Evolutionary conservation across 2,797 vertebrate species (phyloP).

Genomic region (Thalassophryne amazonica): DNA sequence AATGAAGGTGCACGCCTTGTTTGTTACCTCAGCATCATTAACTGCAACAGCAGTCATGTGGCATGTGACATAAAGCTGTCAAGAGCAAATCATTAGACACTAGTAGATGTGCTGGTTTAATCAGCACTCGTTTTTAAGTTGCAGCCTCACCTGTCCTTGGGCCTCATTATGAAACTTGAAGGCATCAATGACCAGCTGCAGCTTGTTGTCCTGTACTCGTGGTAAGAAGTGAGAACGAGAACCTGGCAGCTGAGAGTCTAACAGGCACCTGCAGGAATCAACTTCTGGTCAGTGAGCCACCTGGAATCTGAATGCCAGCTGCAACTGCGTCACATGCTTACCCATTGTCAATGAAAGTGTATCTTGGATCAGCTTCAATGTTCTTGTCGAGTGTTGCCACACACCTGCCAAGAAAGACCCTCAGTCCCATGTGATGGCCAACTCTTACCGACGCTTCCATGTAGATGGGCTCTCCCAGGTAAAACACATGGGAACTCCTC

Average conservation of each 20-base stretch:
- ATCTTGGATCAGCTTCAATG: constrained; percentile 60
- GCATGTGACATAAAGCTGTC: constrained; percentile 69
- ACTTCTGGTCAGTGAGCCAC: background rate
- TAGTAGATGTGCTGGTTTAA: rapidly evolving
- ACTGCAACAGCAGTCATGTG: constrained; percentile 46
- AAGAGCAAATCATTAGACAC: background rate
- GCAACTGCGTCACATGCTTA: constrained; percentile 7
- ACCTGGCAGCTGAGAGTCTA: constrained; percentile 56
- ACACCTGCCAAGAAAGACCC: constrained; percentile 72
- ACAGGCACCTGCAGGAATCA: constrained; percentile 48
- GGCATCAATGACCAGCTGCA: constrained; percentile 57
- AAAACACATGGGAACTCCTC: constrained; percentile 53
- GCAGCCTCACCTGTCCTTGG: constrained; percentile 31
- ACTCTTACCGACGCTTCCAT: constrained; percentile 66
- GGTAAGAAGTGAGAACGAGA: constrained; percentile 53
- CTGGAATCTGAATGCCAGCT: background rate
- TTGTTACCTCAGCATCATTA: constrained; percentile 29
- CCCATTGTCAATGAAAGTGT: constrained; percentile 72
- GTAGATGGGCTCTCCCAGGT: constrained; percentile 64
- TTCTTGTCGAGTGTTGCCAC: constrained; percentile 69
- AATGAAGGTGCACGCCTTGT: constrained; percentile 58
- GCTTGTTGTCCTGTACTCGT: constrained; percentile 47
- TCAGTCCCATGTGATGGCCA: constrained; percentile 58
- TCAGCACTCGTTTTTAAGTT: rapidly evolving
- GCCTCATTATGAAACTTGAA: constrained; percentile 62